phyloP scores from a whole-genome alignment of 23 tunicate genomes.

The Trididemnum clinides region DNA sequence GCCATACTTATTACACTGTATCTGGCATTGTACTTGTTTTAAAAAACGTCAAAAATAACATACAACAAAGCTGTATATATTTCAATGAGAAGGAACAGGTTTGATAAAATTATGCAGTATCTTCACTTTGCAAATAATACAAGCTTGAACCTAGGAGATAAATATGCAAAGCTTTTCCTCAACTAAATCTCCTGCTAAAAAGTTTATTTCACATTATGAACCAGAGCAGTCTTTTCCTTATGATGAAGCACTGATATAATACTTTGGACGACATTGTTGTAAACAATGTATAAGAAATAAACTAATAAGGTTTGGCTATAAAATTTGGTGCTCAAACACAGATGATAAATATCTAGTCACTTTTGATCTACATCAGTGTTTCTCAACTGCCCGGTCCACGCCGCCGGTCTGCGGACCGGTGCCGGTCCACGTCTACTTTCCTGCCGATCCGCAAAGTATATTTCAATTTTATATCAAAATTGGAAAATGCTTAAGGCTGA shows the following conservation, averaged over 20 bases:
- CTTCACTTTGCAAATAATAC: neutral
- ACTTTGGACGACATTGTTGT: neutral
- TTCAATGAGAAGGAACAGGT: neutral
- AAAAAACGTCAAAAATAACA: neutral
- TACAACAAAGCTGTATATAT: neutral
- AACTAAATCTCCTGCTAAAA: neutral
- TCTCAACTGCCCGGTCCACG: too few species aligned
- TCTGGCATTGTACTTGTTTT: neutral
- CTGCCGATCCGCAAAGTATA: too few species aligned
- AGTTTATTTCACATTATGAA: neutral
- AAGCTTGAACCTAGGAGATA: neutral
- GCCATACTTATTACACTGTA: neutral
- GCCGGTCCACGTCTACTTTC: too few species aligned
- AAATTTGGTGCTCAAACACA: neutral
- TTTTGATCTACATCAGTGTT: neutral
- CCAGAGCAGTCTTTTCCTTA: neutral
- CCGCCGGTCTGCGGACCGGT: too few species aligned
- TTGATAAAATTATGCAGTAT: neutral
- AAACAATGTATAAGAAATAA: neutral
- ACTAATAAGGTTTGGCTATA: neutral
- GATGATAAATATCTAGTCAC: neutral
- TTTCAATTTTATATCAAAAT: too few species aligned
- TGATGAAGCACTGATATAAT: neutral
- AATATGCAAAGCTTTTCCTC: neutral
- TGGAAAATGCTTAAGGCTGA: too few species aligned